These are phyloP conservation scores for Scaptomyza cyrtandrae DNA, from an alignment of 2,888 invertebrate genomes.

Conservation along the genomic window DNA sequence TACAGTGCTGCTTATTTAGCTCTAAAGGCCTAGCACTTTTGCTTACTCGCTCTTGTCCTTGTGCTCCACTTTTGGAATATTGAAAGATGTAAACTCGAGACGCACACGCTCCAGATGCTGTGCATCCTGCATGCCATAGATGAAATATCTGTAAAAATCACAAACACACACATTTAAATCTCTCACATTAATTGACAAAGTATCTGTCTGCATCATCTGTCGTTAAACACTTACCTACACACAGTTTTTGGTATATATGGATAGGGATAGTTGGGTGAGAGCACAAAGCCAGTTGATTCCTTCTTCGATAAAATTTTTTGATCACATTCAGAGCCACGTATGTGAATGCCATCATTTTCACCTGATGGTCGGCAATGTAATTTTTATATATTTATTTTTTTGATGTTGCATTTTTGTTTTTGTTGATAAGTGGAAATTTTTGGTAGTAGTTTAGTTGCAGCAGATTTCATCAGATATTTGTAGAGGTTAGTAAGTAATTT, in stretches of 20 bases:
- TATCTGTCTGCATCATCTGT: neutral
- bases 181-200: no score
- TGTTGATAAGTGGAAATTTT: conserved; percentile 34
- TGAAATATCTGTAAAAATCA: conserved; percentile 90
- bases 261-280: conserved; percentile 98
- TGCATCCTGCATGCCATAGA: conserved; percentile 98
- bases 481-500: conserved; percentile 2
- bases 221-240: conserved; percentile 88
- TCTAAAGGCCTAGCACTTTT: neutral
- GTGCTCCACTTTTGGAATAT: conserved; percentile 91
- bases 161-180: neutral
- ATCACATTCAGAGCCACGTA: conserved; percentile 99
- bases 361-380: conserved; percentile 83
- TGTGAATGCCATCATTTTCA: conserved; percentile 96
- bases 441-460: conserved; percentile 33
- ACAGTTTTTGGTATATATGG: conserved; percentile 98
- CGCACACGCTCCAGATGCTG: conserved; percentile 97
- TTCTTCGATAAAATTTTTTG: conserved; percentile 97
- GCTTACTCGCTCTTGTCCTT: conserved; percentile 92
- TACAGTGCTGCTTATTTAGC: neutral
- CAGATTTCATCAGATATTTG: conserved; percentile 22
- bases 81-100: conserved; percentile 94
- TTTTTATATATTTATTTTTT: conserved; percentile 52
- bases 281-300: conserved; percentile 95
- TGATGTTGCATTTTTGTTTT: conserved; percentile 17